Evolutionary conservation across 2,797 vertebrate species (phyloP), one percentile per base, ranked within the genome.

Genomic region (Macropus fuliginosus): DNA sequence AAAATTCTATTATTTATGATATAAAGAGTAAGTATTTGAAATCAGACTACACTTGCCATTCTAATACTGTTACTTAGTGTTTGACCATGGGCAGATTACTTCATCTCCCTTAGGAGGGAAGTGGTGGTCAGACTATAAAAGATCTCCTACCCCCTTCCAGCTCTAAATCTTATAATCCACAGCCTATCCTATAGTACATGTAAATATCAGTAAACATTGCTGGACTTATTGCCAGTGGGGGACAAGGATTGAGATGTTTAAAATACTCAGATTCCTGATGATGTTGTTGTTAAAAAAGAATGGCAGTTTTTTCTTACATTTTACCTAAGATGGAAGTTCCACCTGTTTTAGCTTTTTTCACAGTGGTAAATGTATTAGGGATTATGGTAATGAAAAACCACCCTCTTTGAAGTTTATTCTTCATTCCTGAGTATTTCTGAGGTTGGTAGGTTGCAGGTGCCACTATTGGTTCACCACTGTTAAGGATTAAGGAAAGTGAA

Each of bases 401-500:
- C 55, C 81, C 1, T 93, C 13, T 91, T 90, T 94, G 81, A 52
- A 90, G 54, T 92, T 54, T 34, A 91, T 24, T 18, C 52, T 50
- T 94, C 92, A 91, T 91, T 74, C 57, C 62, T 96, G 91, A 95
- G 56, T 89, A 56, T 93, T 56, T 1, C 46, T 81, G n/a, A 81
- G 5, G 50, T 91, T 4, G 13, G 92, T 94, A 91, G 8, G 8
- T 94, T n/a, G 40, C 59, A 90, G 66, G 27, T 92, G 74, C 34
- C 56, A 93, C n/a, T 10, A 18, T 94, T 66, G 91, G 55, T 95
- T 95, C 54, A 56, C 87, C 40, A 54, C 4, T 62, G 93, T n/a
- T 94, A 92, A 96, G 14, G 4, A 55, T 93, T 62, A 89, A 34
- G 94, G 50, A 91, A 96, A 95, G 59, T 92, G 62, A n/a, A 93